Conservation (phyloP, 2,113 vertebrate genomes). For the Tyrannus savana region DNA sequence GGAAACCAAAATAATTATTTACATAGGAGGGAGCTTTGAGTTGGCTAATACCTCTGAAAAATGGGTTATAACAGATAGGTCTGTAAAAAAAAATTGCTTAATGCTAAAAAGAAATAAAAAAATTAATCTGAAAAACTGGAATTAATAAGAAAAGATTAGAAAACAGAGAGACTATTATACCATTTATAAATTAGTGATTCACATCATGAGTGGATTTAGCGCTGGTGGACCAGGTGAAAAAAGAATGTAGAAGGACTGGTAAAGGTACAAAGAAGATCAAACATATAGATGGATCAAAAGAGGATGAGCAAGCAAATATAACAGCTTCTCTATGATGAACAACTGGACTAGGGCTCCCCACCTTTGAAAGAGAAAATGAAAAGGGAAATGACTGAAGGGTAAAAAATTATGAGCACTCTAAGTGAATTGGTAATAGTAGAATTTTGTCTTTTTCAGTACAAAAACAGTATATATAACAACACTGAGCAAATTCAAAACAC, state of each 20-base stretch:
- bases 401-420: neutral
- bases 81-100: neutral
- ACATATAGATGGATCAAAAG: neutral
- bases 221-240: neutral
- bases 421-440: accelerated
- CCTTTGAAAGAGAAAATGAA: neutral
- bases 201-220: neutral
- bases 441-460: neutral
- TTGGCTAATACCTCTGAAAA: neutral
- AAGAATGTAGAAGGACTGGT: neutral
- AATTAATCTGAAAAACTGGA: neutral
- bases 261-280: neutral
- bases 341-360: neutral
- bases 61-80: neutral
- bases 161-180: neutral
- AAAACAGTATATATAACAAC: neutral
- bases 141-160: neutral
- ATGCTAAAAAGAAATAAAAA: neutral
- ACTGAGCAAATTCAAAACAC: neutral
- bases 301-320: neutral
- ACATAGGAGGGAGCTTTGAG: neutral
- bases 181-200: neutral
- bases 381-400: neutral
- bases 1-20: neutral
- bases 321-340: neutral